Conservation (phyloP, 2,888 invertebrate genomes). For the Cheilosia vulpina region DNA sequence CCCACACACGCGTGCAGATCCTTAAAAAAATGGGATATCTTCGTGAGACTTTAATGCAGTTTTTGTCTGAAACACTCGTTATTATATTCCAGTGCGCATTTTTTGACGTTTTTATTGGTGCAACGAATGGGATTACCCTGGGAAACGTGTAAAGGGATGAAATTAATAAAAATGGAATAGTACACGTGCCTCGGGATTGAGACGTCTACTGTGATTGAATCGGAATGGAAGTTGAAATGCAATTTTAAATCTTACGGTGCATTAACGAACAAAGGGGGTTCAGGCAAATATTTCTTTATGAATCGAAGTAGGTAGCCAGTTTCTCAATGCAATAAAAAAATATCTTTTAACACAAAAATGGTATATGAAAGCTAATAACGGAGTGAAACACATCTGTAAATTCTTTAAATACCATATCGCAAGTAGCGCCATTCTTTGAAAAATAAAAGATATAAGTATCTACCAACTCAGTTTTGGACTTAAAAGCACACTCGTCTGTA, state of each 20-base stretch:
- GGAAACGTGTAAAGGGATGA: conserved; percentile 23
- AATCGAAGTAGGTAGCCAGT: no score
- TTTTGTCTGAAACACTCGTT: conserved; percentile 33
- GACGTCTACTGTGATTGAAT: neutral
- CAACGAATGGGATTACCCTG: conserved; percentile 73
- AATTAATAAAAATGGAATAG: conserved; percentile 25
- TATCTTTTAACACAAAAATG: no score
- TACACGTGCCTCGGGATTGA: conserved; percentile 68
- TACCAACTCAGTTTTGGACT: no score
- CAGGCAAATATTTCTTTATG: no score
- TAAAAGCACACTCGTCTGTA: no score
- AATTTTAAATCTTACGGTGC: neutral
- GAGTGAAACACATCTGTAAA: no score
- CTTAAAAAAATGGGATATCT: conserved; percentile 44
- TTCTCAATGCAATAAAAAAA: no score
- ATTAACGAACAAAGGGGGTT: no score
- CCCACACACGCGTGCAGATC: conserved; percentile 80
- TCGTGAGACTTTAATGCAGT: conserved; percentile 52
- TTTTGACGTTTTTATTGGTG: conserved; percentile 74
- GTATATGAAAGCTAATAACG: no score
- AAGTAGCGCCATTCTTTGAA: no score
- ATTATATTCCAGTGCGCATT: conserved; percentile 29
- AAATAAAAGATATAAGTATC: no score
- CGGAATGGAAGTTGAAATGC: conserved; percentile 1
- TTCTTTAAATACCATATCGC: no score